Conservation (phyloP, 2,888 invertebrate genomes). For the Rhimphoctona megacephalus region DNA sequence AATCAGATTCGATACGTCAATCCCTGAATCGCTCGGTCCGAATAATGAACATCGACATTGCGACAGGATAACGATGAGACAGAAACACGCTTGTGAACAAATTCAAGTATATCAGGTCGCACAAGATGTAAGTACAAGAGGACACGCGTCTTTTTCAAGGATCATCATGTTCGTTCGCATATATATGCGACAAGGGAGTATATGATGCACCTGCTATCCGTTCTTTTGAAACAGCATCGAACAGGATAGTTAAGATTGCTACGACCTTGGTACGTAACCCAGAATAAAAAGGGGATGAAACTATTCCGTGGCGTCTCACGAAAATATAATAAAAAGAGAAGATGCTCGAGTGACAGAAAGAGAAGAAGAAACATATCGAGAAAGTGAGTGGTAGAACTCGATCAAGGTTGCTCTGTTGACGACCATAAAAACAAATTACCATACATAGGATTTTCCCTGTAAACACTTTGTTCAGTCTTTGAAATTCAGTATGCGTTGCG, state of each 20-base stretch:
- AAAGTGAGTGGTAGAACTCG: conserved; percentile 31
- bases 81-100: conserved; percentile 41
- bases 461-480: background rate
- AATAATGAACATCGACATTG: conserved; percentile 25
- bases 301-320: conserved; percentile 32
- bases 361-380: conserved; percentile 23
- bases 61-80: conserved; percentile 31
- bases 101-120: conserved; percentile 31
- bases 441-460: background rate
- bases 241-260: background rate
- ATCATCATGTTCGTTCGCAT: conserved; percentile 3
- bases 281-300: conserved; percentile 49
- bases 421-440: conserved; percentile 1
- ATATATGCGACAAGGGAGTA: background rate
- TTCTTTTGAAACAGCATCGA: conserved; percentile 40
- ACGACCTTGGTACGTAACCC: conserved; percentile 45
- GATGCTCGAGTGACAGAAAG: conserved; percentile 2
- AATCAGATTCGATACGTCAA: background rate
- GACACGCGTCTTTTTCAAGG: conserved; percentile 42
- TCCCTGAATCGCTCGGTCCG: background rate
- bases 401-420: conserved; percentile 43
- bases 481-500: background rate
- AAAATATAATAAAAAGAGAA: background rate
- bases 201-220: conserved; percentile 63
- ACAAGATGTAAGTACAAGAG: conserved; percentile 12